A percentile compares a stretch with the other conserved stretches of the same genome.
These are phyloP conservation scores for Chloroceryle aenea DNA, from an alignment of 2,113 vertebrate species.

Conservation along the genomic window DNA sequence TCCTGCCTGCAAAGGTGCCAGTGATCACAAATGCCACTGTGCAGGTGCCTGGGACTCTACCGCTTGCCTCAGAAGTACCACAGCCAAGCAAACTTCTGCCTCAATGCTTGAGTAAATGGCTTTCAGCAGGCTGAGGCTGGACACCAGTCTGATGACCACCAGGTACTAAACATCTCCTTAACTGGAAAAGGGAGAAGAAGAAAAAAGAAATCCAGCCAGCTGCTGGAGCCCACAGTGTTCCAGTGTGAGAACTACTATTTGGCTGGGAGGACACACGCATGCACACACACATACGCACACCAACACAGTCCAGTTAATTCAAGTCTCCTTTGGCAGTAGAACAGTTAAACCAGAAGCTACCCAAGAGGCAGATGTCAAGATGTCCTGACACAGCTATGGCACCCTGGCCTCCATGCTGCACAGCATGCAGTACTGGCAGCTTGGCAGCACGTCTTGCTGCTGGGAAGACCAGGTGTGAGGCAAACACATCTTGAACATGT, in stretches of 20 bases:
- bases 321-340: slow-evolving; percentile 67
- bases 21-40: neutral
- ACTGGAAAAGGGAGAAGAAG: slow-evolving; percentile 6
- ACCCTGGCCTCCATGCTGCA: neutral
- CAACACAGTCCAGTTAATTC: slow-evolving; percentile 55
- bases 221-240: slow-evolving; percentile 49
- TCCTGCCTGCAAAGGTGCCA: neutral
- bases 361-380: neutral
- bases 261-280: neutral
- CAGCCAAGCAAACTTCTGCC: neutral
- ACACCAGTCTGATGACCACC: neutral
- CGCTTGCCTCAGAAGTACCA: neutral
- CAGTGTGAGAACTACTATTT: slow-evolving; percentile 72
- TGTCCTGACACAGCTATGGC: neutral
- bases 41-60: slow-evolving; percentile 12
- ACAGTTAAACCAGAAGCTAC: slow-evolving; percentile 47
- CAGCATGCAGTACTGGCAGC: neutral
- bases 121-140: neutral
- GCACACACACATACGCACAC: neutral
- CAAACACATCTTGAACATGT: neutral
- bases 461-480: neutral
- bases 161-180: neutral
- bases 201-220: slow-evolving; percentile 22
- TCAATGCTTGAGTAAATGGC: neutral
- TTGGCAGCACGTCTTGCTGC: neutral